Conservation (phyloP, 2,113 vertebrate genomes). For the Myotis brandtii region DNA sequence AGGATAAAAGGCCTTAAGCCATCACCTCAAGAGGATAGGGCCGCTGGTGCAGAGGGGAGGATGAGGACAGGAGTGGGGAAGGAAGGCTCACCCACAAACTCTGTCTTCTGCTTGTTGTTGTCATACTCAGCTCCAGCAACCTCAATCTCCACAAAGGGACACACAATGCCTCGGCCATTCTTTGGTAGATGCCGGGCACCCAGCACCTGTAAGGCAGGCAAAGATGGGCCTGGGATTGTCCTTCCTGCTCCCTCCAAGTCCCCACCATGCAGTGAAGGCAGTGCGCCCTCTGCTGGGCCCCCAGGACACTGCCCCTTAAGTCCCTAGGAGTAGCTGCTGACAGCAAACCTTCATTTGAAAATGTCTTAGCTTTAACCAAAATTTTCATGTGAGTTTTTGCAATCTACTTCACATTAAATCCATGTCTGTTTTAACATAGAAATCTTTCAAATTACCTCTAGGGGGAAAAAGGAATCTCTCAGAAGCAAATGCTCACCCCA, state of each 20-base stretch:
- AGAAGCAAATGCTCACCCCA: not conserved
- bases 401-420: not conserved
- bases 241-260: not conserved
- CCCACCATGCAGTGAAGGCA: not conserved
- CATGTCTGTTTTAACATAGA: not conserved
- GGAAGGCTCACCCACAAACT: slow-evolving; percentile 92
- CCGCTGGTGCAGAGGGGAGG: not conserved
- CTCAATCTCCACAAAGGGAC: slow-evolving; percentile 97
- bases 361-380: not conserved
- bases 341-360: not conserved
- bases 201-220: slow-evolving; percentile 88
- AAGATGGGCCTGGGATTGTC: not conserved
- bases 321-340: not conserved
- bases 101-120: slow-evolving; percentile 95
- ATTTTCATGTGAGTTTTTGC: not conserved
- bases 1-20: slow-evolving; percentile 3
- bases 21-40: fast-evolving
- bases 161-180: slow-evolving; percentile 96
- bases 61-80: not conserved
- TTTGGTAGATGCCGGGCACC: slow-evolving; percentile 97
- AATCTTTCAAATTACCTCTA: not conserved
- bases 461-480: not conserved
- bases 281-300: slow-evolving; percentile 75
- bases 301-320: not conserved
- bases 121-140: slow-evolving; percentile 97